phyloP scores from a whole-genome alignment of 2,797 vertebrate species.

The Hirundo rustica region DNA sequence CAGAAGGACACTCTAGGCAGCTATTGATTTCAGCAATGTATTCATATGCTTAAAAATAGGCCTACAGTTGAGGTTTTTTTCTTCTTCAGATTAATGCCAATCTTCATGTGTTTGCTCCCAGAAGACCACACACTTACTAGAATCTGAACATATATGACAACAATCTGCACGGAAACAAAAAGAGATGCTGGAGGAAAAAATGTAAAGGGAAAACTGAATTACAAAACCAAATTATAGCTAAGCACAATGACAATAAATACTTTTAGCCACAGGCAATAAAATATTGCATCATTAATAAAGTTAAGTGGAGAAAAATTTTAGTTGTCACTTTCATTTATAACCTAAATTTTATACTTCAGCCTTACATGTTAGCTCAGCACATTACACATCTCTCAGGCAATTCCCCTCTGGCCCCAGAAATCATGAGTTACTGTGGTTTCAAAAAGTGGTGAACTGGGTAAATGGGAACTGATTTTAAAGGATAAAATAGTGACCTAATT shows the following conservation, averaged over 20 bases:
- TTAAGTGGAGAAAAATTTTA: conserved; percentile 66
- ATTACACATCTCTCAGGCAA: conserved; percentile 65
- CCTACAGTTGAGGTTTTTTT: neutral
- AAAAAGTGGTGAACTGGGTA: conserved; percentile 49
- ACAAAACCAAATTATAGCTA: conserved; percentile 44
- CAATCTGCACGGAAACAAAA: neutral
- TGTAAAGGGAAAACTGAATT: conserved; percentile 22
- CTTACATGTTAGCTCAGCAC: conserved; percentile 49
- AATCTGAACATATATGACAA: neutral
- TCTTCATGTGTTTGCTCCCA: neutral
- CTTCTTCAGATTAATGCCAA: neutral
- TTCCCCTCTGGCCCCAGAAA: conserved; percentile 65
- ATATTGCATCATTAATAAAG: conserved; percentile 64
- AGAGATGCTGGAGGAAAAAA: neutral
- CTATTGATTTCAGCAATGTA: neutral
- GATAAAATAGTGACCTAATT: conserved; percentile 63
- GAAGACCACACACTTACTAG: neutral
- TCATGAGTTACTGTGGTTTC: conserved; percentile 61
- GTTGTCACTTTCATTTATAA: conserved; percentile 71
- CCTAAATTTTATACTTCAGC: conserved; percentile 64
- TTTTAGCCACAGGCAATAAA: conserved; percentile 56
- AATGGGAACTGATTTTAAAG: conserved; percentile 66
- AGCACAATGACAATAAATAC: conserved; percentile 60
- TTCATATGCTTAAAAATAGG: neutral
- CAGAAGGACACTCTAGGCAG: neutral